Conservation (phyloP, 2,888 invertebrate species). For the Hypomecis punctinalis region DNA sequence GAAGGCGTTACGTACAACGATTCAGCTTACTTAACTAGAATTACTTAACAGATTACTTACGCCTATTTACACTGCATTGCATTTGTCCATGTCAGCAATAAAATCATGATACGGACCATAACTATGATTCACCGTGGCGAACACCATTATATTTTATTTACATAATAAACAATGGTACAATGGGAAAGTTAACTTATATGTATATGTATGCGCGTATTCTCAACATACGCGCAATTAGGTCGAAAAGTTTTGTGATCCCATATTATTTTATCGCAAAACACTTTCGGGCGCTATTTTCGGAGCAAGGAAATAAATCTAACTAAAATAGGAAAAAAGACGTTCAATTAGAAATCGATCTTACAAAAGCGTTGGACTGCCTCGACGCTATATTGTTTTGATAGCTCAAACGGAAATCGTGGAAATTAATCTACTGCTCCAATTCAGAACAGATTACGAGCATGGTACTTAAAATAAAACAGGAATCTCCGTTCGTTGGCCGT, state of each 20-base stretch:
- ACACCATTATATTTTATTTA: constrained; percentile 25
- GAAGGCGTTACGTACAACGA: constrained; percentile 17
- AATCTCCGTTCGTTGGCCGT: constrained; percentile 43
- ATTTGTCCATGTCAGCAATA: constrained; percentile 15
- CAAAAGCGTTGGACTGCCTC: constrained; percentile 15
- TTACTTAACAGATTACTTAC: constrained; percentile 20
- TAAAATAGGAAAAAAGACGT: background rate
- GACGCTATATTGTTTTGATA: constrained; percentile 11
- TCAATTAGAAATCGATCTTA: background rate
- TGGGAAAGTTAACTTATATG: constrained; percentile 17
- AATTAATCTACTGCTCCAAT: constrained; percentile 22
- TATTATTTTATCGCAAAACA: too few species aligned
- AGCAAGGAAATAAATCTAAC: background rate
- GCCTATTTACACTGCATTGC: constrained; percentile 4
- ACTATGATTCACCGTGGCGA: constrained; percentile 28
- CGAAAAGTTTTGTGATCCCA: too few species aligned
- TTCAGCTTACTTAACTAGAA: constrained; percentile 20
- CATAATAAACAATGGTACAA: constrained; percentile 35
- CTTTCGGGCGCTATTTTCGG: background rate
- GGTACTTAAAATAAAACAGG: constrained; percentile 40
- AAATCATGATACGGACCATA: constrained; percentile 20
- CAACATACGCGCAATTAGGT: too few species aligned
- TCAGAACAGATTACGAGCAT: constrained; percentile 30
- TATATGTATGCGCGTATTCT: background rate
- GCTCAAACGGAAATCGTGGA: constrained; percentile 18